These are phyloP conservation scores for Agonopterix alstromeriana DNA, from an alignment of 2,888 invertebrate species.

Conservation along the genomic window DNA sequence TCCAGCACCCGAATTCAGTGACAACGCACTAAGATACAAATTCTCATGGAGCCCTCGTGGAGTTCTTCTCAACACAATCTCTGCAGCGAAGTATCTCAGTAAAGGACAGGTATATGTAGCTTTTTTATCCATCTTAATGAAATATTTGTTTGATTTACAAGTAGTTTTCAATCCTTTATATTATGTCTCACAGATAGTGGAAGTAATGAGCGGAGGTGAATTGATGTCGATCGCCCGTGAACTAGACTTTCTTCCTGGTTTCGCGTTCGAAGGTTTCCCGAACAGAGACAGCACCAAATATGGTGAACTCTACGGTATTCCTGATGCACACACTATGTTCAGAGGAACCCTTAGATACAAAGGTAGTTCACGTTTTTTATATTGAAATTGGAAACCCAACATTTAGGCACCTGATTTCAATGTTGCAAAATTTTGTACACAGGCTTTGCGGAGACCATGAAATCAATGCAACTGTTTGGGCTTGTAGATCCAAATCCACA, in stretches of 20 bases:
- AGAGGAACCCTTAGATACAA: constrained; percentile 95
- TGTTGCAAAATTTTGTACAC: constrained; percentile 8
- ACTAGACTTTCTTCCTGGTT: constrained; percentile 95
- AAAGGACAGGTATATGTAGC: constrained; percentile 81
- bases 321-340: constrained; percentile 90
- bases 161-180: background rate
- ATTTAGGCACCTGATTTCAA: too few species aligned
- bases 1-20: constrained; percentile 97
- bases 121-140: background rate
- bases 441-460: constrained; percentile 93
- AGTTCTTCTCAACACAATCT: constrained; percentile 92
- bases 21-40: constrained; percentile 92
- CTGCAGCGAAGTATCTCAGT: constrained; percentile 91
- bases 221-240: constrained; percentile 88
- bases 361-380: constrained; percentile 37
- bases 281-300: constrained; percentile 97
- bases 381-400: background rate
- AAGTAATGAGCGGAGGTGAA: constrained; percentile 92
- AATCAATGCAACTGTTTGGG: constrained; percentile 91
- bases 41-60: constrained; percentile 99
- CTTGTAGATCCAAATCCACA: constrained; percentile 91
- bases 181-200: constrained; percentile 79
- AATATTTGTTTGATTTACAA: background rate
- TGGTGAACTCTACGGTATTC: constrained; percentile 90
- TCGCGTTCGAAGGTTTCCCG: constrained; percentile 96